These are phyloP conservation scores for Galaxea fascicularis DNA, from an alignment of 92 coral and sea anemone species.

Conservation along the genomic window DNA sequence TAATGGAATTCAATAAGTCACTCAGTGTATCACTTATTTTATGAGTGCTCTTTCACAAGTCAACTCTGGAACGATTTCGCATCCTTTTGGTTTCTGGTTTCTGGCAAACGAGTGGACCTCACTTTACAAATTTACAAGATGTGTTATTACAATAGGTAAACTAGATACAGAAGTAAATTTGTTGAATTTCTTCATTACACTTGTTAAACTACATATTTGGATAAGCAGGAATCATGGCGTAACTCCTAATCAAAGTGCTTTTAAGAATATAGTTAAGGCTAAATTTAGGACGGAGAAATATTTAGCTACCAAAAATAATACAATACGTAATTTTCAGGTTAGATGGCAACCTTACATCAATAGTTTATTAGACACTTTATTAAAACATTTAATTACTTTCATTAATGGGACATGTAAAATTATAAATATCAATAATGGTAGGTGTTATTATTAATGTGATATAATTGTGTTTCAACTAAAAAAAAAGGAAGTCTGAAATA, in stretches of 20 bases:
- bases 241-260: neutral
- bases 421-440: neutral
- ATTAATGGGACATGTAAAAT: neutral
- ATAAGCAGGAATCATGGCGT: constrained; percentile 25
- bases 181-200: neutral
- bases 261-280: constrained; percentile 12
- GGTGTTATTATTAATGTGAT: neutral
- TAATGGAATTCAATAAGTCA: neutral
- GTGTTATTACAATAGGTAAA: constrained; percentile 1
- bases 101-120: constrained; percentile 7
- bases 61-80: constrained; percentile 29
- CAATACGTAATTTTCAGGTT: neutral
- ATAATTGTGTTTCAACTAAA: neutral
- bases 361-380: too few species aligned
- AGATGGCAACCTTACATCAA: neutral
- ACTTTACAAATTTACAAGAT: constrained; percentile 28
- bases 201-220: constrained; percentile 9
- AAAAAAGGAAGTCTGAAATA: too few species aligned
- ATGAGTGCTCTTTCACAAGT: neutral
- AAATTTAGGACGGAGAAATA: constrained; percentile 21
- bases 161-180: constrained; percentile 15
- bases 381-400: too few species aligned
- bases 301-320: constrained; percentile 23
- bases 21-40: constrained; percentile 16
- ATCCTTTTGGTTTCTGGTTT: constrained; percentile 12